Conservation (phyloP, 2,797 vertebrate genomes). For the Lutjanus argentimaculatus region DNA sequence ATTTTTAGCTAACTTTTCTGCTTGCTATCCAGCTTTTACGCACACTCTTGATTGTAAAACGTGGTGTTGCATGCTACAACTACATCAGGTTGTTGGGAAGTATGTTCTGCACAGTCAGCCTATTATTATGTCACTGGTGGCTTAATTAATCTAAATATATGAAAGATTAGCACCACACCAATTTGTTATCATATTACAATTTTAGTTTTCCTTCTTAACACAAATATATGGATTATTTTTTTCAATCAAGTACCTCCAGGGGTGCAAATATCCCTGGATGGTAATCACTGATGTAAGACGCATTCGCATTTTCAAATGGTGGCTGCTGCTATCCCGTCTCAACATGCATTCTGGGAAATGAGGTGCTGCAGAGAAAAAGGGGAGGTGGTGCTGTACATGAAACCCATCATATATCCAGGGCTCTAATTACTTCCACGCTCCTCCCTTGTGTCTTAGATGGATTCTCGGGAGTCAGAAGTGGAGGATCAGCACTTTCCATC, state of each 20-base stretch:
- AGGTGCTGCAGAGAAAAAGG: slow-evolving; percentile 55
- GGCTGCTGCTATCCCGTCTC: slow-evolving; percentile 31
- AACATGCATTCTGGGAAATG: slow-evolving; percentile 66
- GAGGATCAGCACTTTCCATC: slow-evolving; percentile 82
- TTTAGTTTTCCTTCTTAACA: neutral
- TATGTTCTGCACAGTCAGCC: neutral
- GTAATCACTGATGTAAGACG: slow-evolving; percentile 37
- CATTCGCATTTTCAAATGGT: slow-evolving; percentile 14
- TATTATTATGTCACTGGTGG: neutral
- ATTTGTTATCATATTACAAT: neutral
- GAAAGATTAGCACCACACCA: neutral
- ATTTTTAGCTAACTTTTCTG: neutral
- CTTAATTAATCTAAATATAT: neutral
- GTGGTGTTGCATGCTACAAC: neutral
- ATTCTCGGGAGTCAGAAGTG: slow-evolving; percentile 78
- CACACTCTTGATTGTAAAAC: neutral
- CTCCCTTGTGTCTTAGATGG: slow-evolving; percentile 78
- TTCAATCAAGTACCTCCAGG: slow-evolving; percentile 10
- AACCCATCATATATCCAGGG: slow-evolving; percentile 74
- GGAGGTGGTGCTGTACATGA: slow-evolving; percentile 60
- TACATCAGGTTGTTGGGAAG: neutral
- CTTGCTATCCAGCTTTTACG: neutral
- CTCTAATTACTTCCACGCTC: slow-evolving; percentile 79
- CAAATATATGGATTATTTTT: neutral
- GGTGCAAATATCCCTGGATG: neutral